Evolutionary conservation across 2,888 invertebrate genomes (phyloP).

Genomic region (Autographa gamma): DNA sequence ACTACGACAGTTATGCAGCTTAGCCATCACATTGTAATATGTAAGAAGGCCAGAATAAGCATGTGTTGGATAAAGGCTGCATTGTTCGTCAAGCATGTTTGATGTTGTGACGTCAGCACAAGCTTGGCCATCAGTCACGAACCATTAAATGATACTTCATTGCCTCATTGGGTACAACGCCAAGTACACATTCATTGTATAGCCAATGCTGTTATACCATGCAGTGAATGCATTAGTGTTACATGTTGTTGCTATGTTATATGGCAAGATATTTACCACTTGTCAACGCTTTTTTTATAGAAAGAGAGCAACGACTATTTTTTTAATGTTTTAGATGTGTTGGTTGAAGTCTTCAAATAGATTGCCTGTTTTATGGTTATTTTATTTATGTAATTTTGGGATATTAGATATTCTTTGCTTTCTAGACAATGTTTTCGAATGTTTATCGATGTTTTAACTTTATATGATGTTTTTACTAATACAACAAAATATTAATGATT

Average conservation of each 20-base stretch:
- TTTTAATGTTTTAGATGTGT: conserved; percentile 8
- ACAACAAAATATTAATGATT: conserved; percentile 6
- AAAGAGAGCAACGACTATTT: conserved; percentile 55
- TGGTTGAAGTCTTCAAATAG: conserved; percentile 15
- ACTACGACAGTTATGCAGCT: conserved; percentile 26
- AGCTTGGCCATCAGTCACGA: conserved; percentile 42
- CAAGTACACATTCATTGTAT: conserved; percentile 49
- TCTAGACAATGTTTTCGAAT: conserved; percentile 46
- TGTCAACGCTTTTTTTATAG: conserved; percentile 47
- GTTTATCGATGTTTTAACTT: conserved; percentile 7
- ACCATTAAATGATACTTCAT: conserved; percentile 40
- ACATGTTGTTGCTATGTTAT: conserved; percentile 38
- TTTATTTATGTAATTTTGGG: conserved; percentile 29
- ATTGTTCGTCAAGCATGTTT: conserved; percentile 51
- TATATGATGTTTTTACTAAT: background rate
- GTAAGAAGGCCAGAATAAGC: conserved; percentile 32
- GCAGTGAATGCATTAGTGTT: conserved; percentile 53
- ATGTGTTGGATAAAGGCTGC: conserved; percentile 44
- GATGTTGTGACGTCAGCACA: conserved; percentile 54
- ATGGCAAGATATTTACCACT: conserved; percentile 48
- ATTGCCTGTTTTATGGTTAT: conserved; percentile 23
- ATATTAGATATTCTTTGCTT: conserved; percentile 52
- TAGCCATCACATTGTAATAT: conserved; percentile 35
- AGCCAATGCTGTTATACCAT: conserved; percentile 41
- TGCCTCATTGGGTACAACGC: conserved; percentile 41